Conservation (phyloP, 1,140 invertebrate species). For the Drosophila sp. region DNA sequence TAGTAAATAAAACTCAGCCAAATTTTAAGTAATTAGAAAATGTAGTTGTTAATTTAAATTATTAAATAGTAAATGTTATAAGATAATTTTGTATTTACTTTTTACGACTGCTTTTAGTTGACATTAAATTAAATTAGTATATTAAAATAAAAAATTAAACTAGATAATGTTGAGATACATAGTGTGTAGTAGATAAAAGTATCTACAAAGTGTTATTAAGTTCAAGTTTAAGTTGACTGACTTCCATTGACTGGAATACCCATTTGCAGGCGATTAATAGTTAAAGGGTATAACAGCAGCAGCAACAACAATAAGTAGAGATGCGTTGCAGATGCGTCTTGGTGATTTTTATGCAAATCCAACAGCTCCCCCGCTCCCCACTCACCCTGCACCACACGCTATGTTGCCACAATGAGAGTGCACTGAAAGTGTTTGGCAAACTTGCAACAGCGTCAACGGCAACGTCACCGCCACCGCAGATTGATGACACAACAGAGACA, state of each 20-base stretch:
- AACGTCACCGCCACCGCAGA: slow-evolving; percentile 68
- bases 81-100: no score
- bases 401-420: not conserved
- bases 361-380: not conserved
- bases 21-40: no score
- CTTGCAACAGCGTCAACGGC: slow-evolving; percentile 44
- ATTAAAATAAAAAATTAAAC: no score
- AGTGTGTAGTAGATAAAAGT: no score
- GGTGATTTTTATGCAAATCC: slow-evolving; percentile 73
- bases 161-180: no score
- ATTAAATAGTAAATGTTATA: no score
- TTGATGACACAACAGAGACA: slow-evolving; percentile 56
- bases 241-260: not conserved
- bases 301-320: slow-evolving; percentile 33
- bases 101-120: no score
- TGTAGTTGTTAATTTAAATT: no score
- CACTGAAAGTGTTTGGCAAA: slow-evolving; percentile 69
- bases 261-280: not conserved
- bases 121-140: no score
- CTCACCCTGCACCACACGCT: not conserved
- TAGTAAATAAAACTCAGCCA: no score
- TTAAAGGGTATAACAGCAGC: slow-evolving; percentile 11
- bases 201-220: no score
- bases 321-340: slow-evolving; percentile 49
- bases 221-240: no score